These are phyloP conservation scores for Glossophaga mutica DNA, from an alignment of 2,797 vertebrate genomes.

Conservation along the genomic window DNA sequence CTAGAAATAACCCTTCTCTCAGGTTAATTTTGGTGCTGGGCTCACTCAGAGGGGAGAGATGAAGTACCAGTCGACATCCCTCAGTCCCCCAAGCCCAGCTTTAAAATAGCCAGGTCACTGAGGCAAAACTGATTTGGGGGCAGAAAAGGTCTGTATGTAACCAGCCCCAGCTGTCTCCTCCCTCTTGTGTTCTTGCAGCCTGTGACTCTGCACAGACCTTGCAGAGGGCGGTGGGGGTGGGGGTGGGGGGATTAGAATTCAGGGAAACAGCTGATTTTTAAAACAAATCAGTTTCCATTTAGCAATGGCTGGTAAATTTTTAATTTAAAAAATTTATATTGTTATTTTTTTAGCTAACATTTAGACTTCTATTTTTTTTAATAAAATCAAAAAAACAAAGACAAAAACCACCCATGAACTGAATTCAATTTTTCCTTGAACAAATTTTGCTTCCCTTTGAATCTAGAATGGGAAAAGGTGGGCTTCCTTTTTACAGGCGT, in stretches of 20 bases:
- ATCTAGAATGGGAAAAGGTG: neutral
- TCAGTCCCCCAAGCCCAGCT: constrained; percentile 1
- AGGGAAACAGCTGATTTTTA: constrained; percentile 55
- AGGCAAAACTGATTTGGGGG: constrained; percentile 61
- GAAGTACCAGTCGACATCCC: neutral
- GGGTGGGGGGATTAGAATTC: constrained; percentile 59
- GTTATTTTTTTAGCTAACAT: neutral
- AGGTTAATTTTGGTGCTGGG: constrained; percentile 56
- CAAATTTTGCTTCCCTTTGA: neutral
- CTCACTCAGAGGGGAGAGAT: neutral
- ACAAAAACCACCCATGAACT: neutral
- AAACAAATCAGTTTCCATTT: constrained; percentile 34
- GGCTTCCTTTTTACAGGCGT: neutral
- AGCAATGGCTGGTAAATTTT: constrained; percentile 37
- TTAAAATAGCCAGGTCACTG: constrained; percentile 56
- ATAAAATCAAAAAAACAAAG: too few relatives aligned
- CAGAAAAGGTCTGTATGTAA: constrained; percentile 29
- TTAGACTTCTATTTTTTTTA: neutral
- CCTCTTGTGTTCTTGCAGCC: constrained; percentile 20
- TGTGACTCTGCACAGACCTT: constrained; percentile 28
- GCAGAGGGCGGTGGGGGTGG: neutral
- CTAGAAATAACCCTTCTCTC: constrained; percentile 40
- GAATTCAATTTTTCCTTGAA: neutral
- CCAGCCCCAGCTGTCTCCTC: constrained; percentile 11
- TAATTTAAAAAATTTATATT: neutral